These are phyloP conservation scores for Mus minutoides DNA, from an alignment of 2,797 vertebrate species.

Conservation along the genomic window DNA sequence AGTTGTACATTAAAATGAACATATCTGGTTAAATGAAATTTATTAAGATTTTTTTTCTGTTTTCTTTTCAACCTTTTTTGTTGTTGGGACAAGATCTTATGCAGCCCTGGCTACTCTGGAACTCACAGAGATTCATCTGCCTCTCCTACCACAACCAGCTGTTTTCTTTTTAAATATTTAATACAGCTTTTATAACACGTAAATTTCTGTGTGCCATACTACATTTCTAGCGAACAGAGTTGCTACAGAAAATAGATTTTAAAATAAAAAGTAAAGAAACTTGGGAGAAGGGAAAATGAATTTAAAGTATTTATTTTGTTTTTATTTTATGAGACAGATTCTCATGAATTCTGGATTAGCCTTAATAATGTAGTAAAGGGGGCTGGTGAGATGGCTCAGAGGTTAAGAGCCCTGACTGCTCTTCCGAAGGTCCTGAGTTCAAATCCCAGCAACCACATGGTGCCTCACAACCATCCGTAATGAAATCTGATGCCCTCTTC, in stretches of 20 bases:
- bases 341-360: neutral
- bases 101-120: neutral
- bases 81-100: neutral
- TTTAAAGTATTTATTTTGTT: neutral
- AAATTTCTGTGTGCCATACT: constrained; percentile 18
- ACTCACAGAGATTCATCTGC: neutral
- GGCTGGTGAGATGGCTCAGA: too few species aligned
- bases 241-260: constrained; percentile 4
- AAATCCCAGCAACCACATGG: too few species aligned
- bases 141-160: neutral
- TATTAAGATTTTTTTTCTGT: neutral
- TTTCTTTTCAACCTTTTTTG: constrained; percentile 33
- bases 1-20: constrained; percentile 31
- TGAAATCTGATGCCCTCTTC: too few species aligned
- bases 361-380: neutral
- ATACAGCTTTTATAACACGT: constrained; percentile 4
- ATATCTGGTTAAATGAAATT: constrained; percentile 31
- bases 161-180: constrained; percentile 45
- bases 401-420: too few species aligned
- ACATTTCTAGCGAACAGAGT: constrained; percentile 46
- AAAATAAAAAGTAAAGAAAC: neutral
- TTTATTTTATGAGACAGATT: neutral
- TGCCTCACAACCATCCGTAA: too few species aligned
- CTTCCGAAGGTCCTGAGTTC: too few species aligned
- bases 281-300: neutral